Evolutionary conservation across 2,888 invertebrate genomes (phyloP), one percentile per base, ranked within the genome.

Genomic region (Cheilosia soror): DNA sequence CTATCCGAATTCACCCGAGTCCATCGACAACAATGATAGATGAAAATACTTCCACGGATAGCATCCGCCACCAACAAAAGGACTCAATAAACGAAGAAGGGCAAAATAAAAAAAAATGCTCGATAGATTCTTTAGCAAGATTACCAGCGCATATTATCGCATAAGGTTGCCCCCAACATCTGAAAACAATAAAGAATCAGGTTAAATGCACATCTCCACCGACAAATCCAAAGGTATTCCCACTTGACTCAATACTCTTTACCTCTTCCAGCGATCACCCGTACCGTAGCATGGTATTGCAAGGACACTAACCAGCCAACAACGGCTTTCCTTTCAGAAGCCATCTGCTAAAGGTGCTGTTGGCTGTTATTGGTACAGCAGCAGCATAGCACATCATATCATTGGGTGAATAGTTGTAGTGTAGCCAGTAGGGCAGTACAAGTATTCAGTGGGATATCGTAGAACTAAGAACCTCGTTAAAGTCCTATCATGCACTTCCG

Each of bases 401-500:
- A 65, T 55, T 76, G 79, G 27, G 40, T 65, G 60, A 76, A 75
- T 71, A 40, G 44, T 58, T 25, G 49, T 57, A 47, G 60, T 44
- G 60, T 44, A 42, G 60, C 9, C 1, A 6, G 33, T 37, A 11
- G 37, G 37, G 20, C 20, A 37, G 37, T 11, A 37, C 9, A 0
- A 7, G 9, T 33, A 33, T 33, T 0, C 1, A 33, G 33, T 9
- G 33, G 33, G 0, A 33, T 42, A n/a, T 42, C 42, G 77, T 57
- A 81, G 63, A 76, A 85, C 72, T 66, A 81, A 81, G 77, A 81
- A 81, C 68, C 81, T 85, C 77, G 85, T 85, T 85, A 81, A 79
- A 85, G 81, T 85, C 72, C 85, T 77, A 85, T 85, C 85, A 81
- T 81, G 77, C 72, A 68, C 81, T 81, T 85, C 85, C 85, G 81